Base-by-base conservation (phyloP, 2,888 invertebrate species). In the Parasteatoda lunata region DNA sequence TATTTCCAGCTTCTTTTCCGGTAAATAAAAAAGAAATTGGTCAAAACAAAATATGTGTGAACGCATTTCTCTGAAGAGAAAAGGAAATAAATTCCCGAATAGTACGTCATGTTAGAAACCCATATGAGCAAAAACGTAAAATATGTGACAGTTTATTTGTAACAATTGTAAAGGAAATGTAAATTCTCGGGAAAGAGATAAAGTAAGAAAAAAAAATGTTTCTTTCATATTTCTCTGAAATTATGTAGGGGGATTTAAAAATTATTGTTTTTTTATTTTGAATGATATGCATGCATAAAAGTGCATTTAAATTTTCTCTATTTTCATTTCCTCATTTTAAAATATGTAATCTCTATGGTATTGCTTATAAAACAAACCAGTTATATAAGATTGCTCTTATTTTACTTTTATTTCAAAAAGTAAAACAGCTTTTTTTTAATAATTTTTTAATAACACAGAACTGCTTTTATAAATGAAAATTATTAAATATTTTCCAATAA, bases 161-260 rank as follows among this genome's bases (percentile, higher is more conserved):
- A 81, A 81, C 52, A 75, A 66, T 52, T 75, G 72, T 68, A 52
- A 75, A 15, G 75, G 72, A 81, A 81, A 75, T 81, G 81, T 69
- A 75, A 81, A 81, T 81, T 81, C 52, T 73, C 72, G 8, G 59
- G n/a, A 59, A n/a, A 59, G 59, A 59, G n/a, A 30, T 30, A 30
- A 30, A 30, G 30, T 30, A 30, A 30, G 30, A 30, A 30, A 30
- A 30, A n/a, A 30, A 30, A 30, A 30, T 30, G 30, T 30, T 30
- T 30, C 30, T 30, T 30, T 30, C 30, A 30, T 30, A 30, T 30
- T 30, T 30, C 30, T 30, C 30, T 30, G 30, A 30, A 30, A 30
- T 30, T 30, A 2, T 30, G 30, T 30, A 30, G 30, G 30, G 30
- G 30, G 2, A 30, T 30, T 30, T 30, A 30, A 30, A 30, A 30